Conservation (phyloP, 1,140 invertebrate species). For the Macrotrachela quadricornifera region DNA sequence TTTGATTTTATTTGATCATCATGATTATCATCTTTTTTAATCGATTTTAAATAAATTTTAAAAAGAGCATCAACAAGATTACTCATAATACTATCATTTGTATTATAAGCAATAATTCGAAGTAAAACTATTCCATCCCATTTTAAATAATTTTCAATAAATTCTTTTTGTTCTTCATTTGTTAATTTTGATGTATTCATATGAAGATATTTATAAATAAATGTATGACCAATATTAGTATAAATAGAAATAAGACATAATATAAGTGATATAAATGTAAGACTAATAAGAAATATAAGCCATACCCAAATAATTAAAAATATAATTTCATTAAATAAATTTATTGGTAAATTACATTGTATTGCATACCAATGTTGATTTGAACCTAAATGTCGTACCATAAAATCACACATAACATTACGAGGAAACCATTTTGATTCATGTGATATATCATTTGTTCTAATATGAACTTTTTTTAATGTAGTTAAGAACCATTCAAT, state of each 20-base stretch:
- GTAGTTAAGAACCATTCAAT: too few relatives aligned
- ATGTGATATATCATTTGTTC: slow-evolving; percentile 3
- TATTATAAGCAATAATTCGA: slow-evolving; percentile 21
- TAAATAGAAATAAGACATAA: slow-evolving; percentile 18
- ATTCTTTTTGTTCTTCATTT: slow-evolving; percentile 15
- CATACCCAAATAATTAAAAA: slow-evolving; percentile 28
- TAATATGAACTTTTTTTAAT: too few relatives aligned
- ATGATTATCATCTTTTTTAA: too few relatives aligned
- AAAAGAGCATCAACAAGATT: slow-evolving; percentile 21
- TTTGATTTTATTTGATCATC: too few relatives aligned
- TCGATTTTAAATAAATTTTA: slow-evolving; percentile 12
- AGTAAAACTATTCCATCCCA: slow-evolving; percentile 25
- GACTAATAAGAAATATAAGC: slow-evolving; percentile 22
- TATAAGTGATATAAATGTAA: slow-evolving; percentile 27
- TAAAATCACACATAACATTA: slow-evolving; percentile 13
- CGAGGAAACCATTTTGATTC: slow-evolving; percentile 13
- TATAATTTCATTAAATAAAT: slow-evolving; percentile 35
- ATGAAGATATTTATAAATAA: slow-evolving; percentile 23
- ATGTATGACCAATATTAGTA: slow-evolving; percentile 20
- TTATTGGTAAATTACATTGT: slow-evolving; percentile 31
- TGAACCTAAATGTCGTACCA: slow-evolving; percentile 25
- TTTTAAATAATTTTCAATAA: slow-evolving; percentile 18
- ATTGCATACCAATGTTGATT: slow-evolving; percentile 28
- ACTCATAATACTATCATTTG: slow-evolving; percentile 22
- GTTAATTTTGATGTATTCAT: slow-evolving; percentile 12